These are phyloP conservation scores for Sparus aurata DNA, from an alignment of 2,797 vertebrate genomes.

Conservation along the genomic window DNA sequence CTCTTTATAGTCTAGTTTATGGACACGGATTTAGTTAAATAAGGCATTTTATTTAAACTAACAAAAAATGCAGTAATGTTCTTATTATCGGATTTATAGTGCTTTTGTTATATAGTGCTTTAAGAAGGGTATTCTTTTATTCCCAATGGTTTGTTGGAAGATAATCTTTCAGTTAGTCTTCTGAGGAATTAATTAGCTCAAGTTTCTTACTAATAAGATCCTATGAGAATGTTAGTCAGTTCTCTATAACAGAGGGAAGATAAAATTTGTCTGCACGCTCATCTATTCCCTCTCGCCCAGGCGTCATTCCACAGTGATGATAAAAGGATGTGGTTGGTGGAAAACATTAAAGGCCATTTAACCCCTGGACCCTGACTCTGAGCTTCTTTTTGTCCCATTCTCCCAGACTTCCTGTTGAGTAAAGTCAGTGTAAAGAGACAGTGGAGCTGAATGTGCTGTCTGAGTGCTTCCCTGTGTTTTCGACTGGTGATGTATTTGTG, in stretches of 20 bases:
- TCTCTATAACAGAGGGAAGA: neutral
- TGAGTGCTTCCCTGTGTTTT: conserved; percentile 14
- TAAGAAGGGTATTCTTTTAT: neutral
- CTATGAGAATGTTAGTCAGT: neutral
- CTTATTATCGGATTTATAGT: neutral
- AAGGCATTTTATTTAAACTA: neutral
- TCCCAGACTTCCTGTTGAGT: conserved; percentile 54
- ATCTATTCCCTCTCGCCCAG: neutral
- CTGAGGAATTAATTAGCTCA: neutral
- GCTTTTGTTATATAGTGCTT: neutral
- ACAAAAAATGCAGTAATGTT: neutral
- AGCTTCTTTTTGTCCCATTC: conserved; percentile 43
- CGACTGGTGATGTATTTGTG: neutral
- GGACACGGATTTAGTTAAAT: neutral
- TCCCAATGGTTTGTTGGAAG: neutral
- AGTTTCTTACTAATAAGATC: neutral
- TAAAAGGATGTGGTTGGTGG: conserved; percentile 36
- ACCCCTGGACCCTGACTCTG: conserved; percentile 43
- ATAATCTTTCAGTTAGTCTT: neutral
- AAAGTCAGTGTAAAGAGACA: conserved; percentile 22
- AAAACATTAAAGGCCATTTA: conserved; percentile 40
- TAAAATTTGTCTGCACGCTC: neutral
- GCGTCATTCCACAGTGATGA: conserved; percentile 33
- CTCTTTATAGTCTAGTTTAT: neutral
- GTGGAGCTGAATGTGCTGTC: conserved; percentile 2